phyloP scores from a whole-genome alignment of 1,140 invertebrate genomes.

The Caenorhabditis latens region DNA sequence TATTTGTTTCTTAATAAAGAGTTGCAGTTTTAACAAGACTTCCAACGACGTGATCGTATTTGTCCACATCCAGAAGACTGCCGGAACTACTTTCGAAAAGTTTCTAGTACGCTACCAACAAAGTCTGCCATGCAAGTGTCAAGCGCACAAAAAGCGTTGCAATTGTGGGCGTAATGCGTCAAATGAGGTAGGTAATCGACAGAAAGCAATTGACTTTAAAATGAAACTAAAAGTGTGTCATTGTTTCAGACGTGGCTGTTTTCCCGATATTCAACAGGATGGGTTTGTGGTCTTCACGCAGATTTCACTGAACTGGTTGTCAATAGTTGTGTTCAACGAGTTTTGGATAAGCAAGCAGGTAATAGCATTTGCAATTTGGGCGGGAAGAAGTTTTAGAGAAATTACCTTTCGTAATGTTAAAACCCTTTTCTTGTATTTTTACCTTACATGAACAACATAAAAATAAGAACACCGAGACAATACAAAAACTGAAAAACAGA shows the following conservation, averaged over 20 bases:
- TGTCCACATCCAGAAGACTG: conserved; percentile 96
- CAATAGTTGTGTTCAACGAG: conserved; percentile 82
- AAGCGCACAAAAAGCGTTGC: conserved; percentile 80
- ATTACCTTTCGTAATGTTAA: no score
- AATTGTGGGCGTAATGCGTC: conserved; percentile 82
- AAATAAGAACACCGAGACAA: background rate
- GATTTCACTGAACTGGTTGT: conserved; percentile 93
- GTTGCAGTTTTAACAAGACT: conserved; percentile 81
- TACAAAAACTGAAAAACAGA: background rate
- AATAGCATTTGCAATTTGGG: background rate
- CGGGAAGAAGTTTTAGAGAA: no score
- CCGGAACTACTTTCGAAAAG: conserved; percentile 89
- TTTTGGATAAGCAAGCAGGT: conserved; percentile 78
- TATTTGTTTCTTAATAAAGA: background rate
- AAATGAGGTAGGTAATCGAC: conserved; percentile 61
- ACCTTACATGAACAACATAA: background rate
- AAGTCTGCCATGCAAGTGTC: conserved; percentile 71
- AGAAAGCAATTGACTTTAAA: background rate
- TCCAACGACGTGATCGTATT: conserved; percentile 97
- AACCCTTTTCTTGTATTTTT: no score
- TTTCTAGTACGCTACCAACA: conserved; percentile 75
- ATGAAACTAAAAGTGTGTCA: conserved; percentile 75
- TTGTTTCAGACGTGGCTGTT: conserved; percentile 87
- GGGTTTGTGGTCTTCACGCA: conserved; percentile 98
- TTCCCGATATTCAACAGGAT: conserved; percentile 96